These are phyloP conservation scores for Ectemnius lituratus DNA, from an alignment of 2,888 invertebrate species.

Conservation along the genomic window DNA sequence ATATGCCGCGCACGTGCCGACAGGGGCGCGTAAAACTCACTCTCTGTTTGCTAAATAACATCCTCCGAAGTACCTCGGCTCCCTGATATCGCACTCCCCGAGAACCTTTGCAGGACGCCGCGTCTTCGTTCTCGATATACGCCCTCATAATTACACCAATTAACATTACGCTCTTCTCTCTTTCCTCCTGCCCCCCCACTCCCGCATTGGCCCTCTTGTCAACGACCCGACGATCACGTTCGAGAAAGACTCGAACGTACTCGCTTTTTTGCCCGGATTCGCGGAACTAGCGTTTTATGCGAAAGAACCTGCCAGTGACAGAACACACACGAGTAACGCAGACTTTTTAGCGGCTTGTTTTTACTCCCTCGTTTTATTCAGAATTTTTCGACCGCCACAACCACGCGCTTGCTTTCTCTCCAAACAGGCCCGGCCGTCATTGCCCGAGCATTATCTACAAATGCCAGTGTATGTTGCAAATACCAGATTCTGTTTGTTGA, in stretches of 20 bases:
- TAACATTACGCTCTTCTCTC: slow-evolving; percentile 31
- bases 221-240: neutral
- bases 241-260: slow-evolving; percentile 11
- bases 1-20: slow-evolving; percentile 77
- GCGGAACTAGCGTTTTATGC: slow-evolving; percentile 7
- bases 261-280: slow-evolving; percentile 19
- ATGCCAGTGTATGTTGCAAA: slow-evolving; percentile 4
- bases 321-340: neutral
- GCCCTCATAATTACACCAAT: slow-evolving; percentile 52
- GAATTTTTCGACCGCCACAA: slow-evolving; percentile 21
- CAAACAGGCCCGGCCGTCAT: slow-evolving; percentile 30
- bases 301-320: neutral
- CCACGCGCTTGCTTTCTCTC: slow-evolving; percentile 25
- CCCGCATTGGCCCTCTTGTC: no score
- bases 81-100: slow-evolving; percentile 42
- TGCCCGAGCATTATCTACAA: slow-evolving; percentile 24
- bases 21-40: slow-evolving; percentile 72
- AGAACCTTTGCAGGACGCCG: slow-evolving; percentile 45
- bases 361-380: slow-evolving; percentile 17
- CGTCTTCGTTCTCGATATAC: slow-evolving; percentile 12
- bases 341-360: slow-evolving; percentile 5
- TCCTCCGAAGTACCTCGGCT: slow-evolving; percentile 63
- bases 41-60: slow-evolving; percentile 77
- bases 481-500: slow-evolving; percentile 33
- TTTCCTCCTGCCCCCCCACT: no score